These are phyloP conservation scores for Malacoraja senta DNA, from an alignment of 2,797 vertebrate genomes.

Conservation along the genomic window DNA sequence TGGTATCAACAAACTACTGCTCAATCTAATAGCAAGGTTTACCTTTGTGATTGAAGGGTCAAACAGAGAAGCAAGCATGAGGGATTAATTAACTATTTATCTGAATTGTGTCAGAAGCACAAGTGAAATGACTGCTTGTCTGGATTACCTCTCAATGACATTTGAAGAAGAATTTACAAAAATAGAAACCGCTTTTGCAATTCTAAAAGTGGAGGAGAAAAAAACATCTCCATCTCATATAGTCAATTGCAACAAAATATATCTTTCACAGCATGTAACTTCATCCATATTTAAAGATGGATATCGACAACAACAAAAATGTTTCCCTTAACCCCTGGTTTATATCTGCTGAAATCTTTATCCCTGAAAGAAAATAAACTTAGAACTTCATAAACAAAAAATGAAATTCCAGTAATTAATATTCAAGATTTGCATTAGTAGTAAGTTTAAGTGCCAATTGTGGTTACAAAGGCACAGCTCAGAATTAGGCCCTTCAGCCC, in stretches of 20 bases:
- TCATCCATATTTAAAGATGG: neutral
- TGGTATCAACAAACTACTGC: neutral
- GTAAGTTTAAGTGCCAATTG: too few species aligned
- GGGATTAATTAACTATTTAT: neutral
- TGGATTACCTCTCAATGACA: neutral
- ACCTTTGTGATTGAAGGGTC: neutral
- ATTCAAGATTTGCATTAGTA: neutral
- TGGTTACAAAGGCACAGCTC: too few species aligned
- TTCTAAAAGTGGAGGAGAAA: neutral
- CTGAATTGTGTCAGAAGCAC: neutral
- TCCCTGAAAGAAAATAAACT: neutral
- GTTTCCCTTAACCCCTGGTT: too few species aligned
- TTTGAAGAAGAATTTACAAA: slow-evolving; percentile 1
- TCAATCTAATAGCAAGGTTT: neutral
- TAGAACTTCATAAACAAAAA: neutral
- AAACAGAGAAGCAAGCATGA: neutral
- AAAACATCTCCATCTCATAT: neutral
- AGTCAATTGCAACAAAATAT: neutral
- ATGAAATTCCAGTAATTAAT: neutral
- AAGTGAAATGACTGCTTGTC: neutral
- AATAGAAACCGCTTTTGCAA: slow-evolving; percentile 6
- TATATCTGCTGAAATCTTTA: too few species aligned
- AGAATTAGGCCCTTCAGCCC: too few species aligned
- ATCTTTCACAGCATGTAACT: neutral
- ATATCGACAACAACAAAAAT: neutral